Evolutionary conservation across 2,888 invertebrate genomes (phyloP).

Genomic region (Oscheius sp.): DNA sequence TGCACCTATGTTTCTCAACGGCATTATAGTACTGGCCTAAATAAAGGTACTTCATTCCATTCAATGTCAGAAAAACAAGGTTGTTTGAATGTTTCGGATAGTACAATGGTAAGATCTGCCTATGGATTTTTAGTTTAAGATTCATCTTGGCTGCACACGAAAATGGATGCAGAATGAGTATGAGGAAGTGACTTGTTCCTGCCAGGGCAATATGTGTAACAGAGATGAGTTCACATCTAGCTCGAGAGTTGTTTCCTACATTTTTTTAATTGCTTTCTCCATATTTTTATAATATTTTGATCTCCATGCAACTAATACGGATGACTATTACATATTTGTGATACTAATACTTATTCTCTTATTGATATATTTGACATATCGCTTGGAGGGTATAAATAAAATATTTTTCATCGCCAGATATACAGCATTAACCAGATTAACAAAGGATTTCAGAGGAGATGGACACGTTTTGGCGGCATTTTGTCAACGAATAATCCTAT

Average conservation of each 20-base stretch:
- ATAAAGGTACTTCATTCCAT: slow-evolving; percentile 31
- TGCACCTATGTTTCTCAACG: slow-evolving; percentile 65
- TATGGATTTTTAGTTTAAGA: slow-evolving; percentile 41
- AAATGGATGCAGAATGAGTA: slow-evolving; percentile 68
- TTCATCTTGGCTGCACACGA: slow-evolving; percentile 65
- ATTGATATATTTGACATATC: slow-evolving; percentile 12
- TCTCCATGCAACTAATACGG: slow-evolving; percentile 10
- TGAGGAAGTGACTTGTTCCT: slow-evolving; percentile 66
- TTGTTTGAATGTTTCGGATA: slow-evolving; percentile 67
- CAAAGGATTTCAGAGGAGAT: background rate
- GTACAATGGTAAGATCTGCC: slow-evolving; percentile 41
- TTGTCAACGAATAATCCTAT: slow-evolving; percentile 20
- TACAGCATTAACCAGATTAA: background rate
- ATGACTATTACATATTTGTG: slow-evolving; percentile 14
- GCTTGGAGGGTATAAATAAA: background rate
- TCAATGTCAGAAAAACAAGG: slow-evolving; percentile 63
- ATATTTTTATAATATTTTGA: background rate
- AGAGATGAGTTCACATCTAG: slow-evolving; percentile 46
- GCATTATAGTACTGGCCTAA: slow-evolving; percentile 25
- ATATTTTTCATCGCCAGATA: background rate
- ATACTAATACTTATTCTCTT: background rate
- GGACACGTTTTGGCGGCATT: slow-evolving; percentile 23
- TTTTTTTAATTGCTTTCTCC: too few species aligned
- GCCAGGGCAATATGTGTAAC: slow-evolving; percentile 63
- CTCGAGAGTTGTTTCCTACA: background rate